phyloP scores from a whole-genome alignment of 2,797 vertebrate species.

The Amazona finschi region DNA sequence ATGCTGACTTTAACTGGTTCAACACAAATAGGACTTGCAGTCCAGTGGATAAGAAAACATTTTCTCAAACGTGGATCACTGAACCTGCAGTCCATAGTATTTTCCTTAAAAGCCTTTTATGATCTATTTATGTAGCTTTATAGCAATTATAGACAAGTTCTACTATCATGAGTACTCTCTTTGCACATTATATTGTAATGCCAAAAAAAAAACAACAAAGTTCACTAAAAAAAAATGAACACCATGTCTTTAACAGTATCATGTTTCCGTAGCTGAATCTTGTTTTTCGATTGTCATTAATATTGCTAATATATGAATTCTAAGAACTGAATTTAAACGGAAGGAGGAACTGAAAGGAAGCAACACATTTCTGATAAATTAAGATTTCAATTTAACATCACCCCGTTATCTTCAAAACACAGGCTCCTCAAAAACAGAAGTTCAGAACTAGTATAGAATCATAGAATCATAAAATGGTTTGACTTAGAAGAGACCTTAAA shows the following conservation, averaged over 20 bases:
- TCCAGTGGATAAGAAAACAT: background rate
- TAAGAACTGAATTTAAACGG: background rate
- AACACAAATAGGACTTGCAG: background rate
- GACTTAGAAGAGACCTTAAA: background rate
- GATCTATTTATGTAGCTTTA: background rate
- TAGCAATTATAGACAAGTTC: background rate
- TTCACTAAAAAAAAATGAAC: background rate
- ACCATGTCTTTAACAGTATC: background rate
- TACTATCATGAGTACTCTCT: background rate
- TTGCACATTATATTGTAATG: background rate
- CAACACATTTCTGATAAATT: background rate
- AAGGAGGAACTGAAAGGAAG: background rate
- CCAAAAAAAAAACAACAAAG: rapidly evolving
- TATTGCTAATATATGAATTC: background rate
- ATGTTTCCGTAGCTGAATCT: background rate
- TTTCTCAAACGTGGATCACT: background rate
- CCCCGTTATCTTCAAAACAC: background rate
- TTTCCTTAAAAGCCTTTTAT: background rate
- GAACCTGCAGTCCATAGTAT: background rate
- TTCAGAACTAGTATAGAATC: background rate
- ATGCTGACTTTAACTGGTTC: background rate
- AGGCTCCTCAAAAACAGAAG: background rate
- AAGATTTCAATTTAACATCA: background rate
- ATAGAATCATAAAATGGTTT: background rate
- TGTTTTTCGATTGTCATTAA: background rate